These are phyloP conservation scores for Paramormyrops hopkinsi DNA, from an alignment of 2,797 vertebrate species.

Conservation along the genomic window DNA sequence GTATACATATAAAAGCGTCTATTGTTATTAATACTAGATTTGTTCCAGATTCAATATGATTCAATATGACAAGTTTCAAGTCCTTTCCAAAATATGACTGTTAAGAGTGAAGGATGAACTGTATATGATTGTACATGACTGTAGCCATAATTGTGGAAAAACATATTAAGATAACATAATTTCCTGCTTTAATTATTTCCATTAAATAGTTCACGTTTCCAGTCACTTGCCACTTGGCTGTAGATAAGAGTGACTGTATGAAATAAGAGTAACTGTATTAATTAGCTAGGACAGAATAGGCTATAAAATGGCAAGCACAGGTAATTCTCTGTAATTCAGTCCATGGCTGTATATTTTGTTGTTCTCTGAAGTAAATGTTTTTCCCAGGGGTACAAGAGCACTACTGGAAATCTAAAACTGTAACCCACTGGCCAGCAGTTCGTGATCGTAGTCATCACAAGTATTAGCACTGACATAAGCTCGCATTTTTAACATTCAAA, in stretches of 20 bases:
- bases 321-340: neutral
- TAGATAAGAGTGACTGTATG: neutral
- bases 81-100: neutral
- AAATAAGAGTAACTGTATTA: neutral
- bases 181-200: neutral
- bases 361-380: neutral
- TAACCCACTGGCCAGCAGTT: neutral
- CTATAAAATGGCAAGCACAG: neutral
- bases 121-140: neutral
- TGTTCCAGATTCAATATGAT: neutral
- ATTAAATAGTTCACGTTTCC: neutral
- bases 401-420: neutral
- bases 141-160: neutral
- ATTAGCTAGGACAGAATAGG: neutral
- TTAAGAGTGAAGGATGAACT: neutral
- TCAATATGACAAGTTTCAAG: neutral
- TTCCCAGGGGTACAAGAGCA: neutral
- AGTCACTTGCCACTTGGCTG: neutral
- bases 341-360: neutral
- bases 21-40: neutral
- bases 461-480: neutral
- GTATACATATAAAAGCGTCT: neutral
- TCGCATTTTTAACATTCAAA: neutral
- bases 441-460: neutral
- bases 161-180: neutral